phyloP scores from a whole-genome alignment of 2,113 vertebrate genomes.

The Trochalopteron elliotii region DNA sequence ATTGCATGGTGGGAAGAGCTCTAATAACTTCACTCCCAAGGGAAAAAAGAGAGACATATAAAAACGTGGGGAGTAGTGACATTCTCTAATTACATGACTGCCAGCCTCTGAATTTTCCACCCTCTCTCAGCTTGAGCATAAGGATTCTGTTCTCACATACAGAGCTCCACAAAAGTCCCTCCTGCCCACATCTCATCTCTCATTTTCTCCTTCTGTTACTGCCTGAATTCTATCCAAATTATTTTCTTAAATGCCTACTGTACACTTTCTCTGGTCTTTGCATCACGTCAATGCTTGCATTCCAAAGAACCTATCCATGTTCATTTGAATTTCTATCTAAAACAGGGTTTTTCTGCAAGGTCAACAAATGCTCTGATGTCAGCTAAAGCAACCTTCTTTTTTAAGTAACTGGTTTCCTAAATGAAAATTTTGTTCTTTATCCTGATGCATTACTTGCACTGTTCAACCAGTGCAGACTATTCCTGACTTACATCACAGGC shows the following conservation, averaged over 20 bases:
- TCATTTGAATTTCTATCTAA: neutral
- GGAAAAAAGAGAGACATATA: neutral
- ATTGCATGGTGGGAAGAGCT: neutral
- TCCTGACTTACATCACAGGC: neutral
- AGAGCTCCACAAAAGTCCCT: neutral
- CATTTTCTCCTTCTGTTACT: slow-evolving; percentile 52
- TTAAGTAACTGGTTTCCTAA: neutral
- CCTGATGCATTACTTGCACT: neutral
- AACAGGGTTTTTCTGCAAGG: neutral
- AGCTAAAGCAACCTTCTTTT: neutral
- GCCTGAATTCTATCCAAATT: neutral
- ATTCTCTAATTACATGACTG: neutral
- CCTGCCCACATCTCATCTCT: slow-evolving; percentile 16
- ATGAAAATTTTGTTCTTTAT: neutral
- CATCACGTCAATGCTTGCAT: neutral
- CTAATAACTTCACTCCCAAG: neutral
- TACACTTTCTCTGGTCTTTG: neutral
- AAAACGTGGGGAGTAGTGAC: neutral
- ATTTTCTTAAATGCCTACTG: slow-evolving; percentile 33
- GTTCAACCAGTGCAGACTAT: neutral
- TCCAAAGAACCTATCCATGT: neutral
- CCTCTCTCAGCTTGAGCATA: neutral
- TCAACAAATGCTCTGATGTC: neutral
- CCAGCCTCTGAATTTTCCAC: neutral
- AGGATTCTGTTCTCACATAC: slow-evolving; percentile 9